phyloP scores from a whole-genome alignment of 2,797 vertebrate genomes.

The Poeciliopsis presidionis region DNA sequence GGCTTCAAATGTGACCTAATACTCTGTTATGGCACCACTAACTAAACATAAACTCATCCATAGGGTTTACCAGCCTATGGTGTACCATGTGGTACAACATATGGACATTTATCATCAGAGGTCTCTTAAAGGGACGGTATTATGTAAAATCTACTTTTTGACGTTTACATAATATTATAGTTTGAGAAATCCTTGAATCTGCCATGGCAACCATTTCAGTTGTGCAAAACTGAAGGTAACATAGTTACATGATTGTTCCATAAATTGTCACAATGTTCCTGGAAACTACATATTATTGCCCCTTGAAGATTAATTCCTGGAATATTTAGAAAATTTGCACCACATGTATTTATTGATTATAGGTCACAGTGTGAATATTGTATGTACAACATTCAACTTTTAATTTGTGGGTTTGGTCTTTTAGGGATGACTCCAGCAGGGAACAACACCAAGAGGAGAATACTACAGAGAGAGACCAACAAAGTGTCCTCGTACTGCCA shows the following conservation, averaged over 20 bases:
- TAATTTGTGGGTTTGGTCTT: constrained; percentile 61
- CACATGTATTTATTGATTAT: constrained; percentile 15
- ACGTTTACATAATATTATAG: too few relatives aligned
- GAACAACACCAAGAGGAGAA: constrained; percentile 76
- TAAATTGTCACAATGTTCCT: too few relatives aligned
- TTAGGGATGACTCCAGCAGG: constrained; percentile 59
- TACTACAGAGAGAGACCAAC: constrained; percentile 75
- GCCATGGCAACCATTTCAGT: too few relatives aligned
- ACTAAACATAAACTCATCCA: not conserved
- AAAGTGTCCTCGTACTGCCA: constrained; percentile 73
- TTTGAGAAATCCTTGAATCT: too few relatives aligned
- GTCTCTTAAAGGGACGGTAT: not conserved
- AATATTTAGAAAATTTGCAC: not conserved
- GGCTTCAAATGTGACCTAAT: not conserved
- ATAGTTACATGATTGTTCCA: too few relatives aligned
- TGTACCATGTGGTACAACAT: not conserved
- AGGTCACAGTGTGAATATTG: constrained; percentile 9
- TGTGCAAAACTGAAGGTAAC: too few relatives aligned
- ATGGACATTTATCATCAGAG: constrained; percentile 1
- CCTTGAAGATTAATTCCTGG: constrained; percentile 7
- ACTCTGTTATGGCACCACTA: not conserved
- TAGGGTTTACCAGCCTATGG: too few relatives aligned
- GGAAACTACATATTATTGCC: too few relatives aligned
- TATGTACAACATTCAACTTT: not conserved
- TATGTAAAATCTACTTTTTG: too few relatives aligned